Evolutionary conservation across 2,797 vertebrate species (phyloP), one percentile per base, ranked within the genome.

Genomic region (Periophthalmus magnuspinnatus): DNA sequence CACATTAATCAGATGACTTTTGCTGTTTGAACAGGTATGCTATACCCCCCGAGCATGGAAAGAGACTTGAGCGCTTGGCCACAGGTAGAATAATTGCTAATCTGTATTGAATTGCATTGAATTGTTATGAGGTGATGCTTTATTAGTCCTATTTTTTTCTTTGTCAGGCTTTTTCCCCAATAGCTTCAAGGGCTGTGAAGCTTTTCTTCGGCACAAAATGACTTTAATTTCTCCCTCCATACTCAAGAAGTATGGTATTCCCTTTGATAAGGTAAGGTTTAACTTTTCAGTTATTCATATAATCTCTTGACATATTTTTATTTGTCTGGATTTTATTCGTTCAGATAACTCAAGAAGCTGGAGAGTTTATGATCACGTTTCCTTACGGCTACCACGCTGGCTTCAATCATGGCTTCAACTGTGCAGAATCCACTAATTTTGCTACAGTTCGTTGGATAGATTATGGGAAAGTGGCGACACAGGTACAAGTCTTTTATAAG

Each of bases 191-290:
- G 95, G 95, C 14, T 99, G 98, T 83, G 95, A 97, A 86, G 97
- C 98, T 72, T 99, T 99, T 91, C 95, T 99, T 78, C 94, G 97
- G 78, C 98, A 99, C 89, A 99, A 99, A 94, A 99, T 99, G 97
- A 98, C 96, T 71, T 90, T 99, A 70, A 97, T 99, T 83, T 99
- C 98, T 69, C 98, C 97, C 0, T 97, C 95, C 64, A 90, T 98
- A 82, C 86, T 99, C 78, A 98, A 97, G 91, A 98, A 98, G 77
- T 97, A 98, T 32, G 95, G 97, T 84, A 99, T 99, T 91, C 98
- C 98, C 81, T 99, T 99, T 91, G 93, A 98, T 89, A 98, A 96
- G 97, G 98, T 98, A 94, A 36, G 4, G 45, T 69, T 34, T 73
- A 47, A 69, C 13, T 33, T 45, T 55, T 58, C 22, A 72, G 65